phyloP scores from a whole-genome alignment of 2,888 invertebrate genomes.

The Acrocyrtus sp. region DNA sequence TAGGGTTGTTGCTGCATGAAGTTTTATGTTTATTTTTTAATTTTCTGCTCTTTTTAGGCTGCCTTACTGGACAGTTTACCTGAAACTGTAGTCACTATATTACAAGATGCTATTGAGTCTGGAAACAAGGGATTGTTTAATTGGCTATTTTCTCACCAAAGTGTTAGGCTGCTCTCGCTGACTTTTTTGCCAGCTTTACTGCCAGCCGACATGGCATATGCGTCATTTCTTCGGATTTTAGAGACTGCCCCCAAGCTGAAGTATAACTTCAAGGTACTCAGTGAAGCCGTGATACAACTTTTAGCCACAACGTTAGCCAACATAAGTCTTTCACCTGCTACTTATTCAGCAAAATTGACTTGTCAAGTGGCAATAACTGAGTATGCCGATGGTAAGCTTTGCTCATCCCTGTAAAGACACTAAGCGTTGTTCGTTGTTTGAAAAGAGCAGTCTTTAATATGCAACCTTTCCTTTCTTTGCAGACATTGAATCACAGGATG shows the following conservation, averaged over 20 bases:
- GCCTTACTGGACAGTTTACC: slow-evolving; percentile 89
- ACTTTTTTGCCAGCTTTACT: slow-evolving; percentile 87
- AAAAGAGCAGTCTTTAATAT: too few species aligned
- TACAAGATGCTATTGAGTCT: slow-evolving; percentile 92
- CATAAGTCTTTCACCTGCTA: slow-evolving; percentile 64
- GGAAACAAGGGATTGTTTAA: slow-evolving; percentile 91
- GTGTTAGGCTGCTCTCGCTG: slow-evolving; percentile 82
- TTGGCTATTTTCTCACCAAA: slow-evolving; percentile 87
- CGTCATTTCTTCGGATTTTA: slow-evolving; percentile 87
- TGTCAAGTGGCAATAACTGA: slow-evolving; percentile 77
- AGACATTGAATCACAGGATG: slow-evolving; percentile 62
- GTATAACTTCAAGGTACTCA: slow-evolving; percentile 72
- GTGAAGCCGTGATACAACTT: slow-evolving; percentile 73
- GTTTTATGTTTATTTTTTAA: slow-evolving; percentile 16
- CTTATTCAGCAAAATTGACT: slow-evolving; percentile 70
- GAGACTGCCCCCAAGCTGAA: slow-evolving; percentile 63
- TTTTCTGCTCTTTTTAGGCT: slow-evolving; percentile 71
- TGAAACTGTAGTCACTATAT: slow-evolving; percentile 87
- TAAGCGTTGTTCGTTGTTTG: too few species aligned
- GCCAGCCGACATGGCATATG: slow-evolving; percentile 88
- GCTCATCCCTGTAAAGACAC: neutral
- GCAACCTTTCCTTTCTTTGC: slow-evolving; percentile 7
- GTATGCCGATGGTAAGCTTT: slow-evolving; percentile 70
- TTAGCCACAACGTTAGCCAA: slow-evolving; percentile 69
- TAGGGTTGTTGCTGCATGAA: neutral